Base-by-base conservation (phyloP, 1,140 invertebrate genomes). In the Danaus plexippus region DNA sequence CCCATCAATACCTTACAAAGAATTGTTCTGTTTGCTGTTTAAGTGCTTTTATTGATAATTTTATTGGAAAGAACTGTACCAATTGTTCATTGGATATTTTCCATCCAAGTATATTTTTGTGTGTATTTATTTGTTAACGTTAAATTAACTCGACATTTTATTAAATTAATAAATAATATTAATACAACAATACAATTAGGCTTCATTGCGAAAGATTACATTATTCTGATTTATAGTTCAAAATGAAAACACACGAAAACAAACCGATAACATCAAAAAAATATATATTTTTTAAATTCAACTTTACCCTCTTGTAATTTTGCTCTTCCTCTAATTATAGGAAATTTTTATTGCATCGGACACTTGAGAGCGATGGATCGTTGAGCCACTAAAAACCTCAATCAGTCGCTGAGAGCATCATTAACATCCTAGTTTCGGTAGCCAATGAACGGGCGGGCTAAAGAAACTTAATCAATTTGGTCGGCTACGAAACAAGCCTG, bases 11-110 rank as follows among this genome's bases (percentile, higher is more conserved):
- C 64, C 67, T 59, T 53, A 63, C 54, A 41, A 43, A 55, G 67
- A 67, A 75, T 68, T 71, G 64, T 62, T 56, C 69, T 71, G 67
- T 71, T 66, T 68, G 68, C 59, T 69, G 61, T 68, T 59, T 63
- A 63, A 74, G 74, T 68, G 72, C 70, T 74, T 73, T 73, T 68
- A 57, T 61, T 56, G 62, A 65, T 57, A 52, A 60, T 50, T 62
- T 65, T 55, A 32, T 32, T 32, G 22, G 22, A 32, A 32, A 40
- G 12, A 22, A 32, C 22, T 32, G 22, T 32, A 32, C 22, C 22
- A 32, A 32, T 32, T 32, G 22, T 32, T 32, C 22, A 32, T 32
- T 32, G 22, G 22, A 32, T 32, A 32, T 32, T 32, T 32, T 32
- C 22, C 22, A 32, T 32, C 22, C 22, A 32, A 32, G 22, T 32